Conservation (phyloP, 2,888 invertebrate species). For the Amiota minor region DNA sequence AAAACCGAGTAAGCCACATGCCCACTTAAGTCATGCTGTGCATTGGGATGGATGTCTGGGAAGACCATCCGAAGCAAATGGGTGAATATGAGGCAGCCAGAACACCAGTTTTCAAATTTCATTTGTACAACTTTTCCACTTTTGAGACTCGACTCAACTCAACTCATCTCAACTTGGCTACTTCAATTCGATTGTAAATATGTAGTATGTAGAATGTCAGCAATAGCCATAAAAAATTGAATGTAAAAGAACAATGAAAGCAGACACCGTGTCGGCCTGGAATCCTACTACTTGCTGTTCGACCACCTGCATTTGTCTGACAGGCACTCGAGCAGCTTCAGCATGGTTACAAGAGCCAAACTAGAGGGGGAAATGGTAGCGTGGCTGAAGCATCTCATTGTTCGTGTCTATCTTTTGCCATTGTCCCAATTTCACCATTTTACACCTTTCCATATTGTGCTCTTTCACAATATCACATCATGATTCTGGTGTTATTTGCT, state of each 20-base stretch:
- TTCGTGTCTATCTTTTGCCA: background rate
- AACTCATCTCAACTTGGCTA: no score
- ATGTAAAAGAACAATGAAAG: conserved; percentile 61
- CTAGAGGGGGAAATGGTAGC: no score
- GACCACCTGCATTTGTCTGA: conserved; percentile 3
- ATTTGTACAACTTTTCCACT: conserved; percentile 51
- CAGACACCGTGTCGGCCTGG: conserved; percentile 4
- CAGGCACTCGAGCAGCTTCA: conserved; percentile 19
- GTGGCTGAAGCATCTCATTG: no score
- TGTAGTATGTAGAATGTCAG: conserved; percentile 15
- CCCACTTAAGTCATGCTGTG: no score
- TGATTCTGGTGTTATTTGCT: conserved; percentile 55
- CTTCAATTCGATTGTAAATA: background rate
- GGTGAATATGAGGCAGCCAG: conserved; percentile 20
- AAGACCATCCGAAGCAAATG: background rate
- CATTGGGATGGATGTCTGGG: no score
- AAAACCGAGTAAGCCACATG: no score
- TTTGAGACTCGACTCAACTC: conserved; percentile 5
- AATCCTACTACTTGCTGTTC: background rate
- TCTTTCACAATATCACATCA: conserved; percentile 2
- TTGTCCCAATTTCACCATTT: conserved; percentile 24
- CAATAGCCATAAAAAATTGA: conserved; percentile 48
- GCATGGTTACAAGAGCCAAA: background rate
- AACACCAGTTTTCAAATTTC: conserved; percentile 47
- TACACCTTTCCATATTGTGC: background rate